phyloP scores from a whole-genome alignment of 2,113 vertebrate genomes.

The Mastomys coucha region DNA sequence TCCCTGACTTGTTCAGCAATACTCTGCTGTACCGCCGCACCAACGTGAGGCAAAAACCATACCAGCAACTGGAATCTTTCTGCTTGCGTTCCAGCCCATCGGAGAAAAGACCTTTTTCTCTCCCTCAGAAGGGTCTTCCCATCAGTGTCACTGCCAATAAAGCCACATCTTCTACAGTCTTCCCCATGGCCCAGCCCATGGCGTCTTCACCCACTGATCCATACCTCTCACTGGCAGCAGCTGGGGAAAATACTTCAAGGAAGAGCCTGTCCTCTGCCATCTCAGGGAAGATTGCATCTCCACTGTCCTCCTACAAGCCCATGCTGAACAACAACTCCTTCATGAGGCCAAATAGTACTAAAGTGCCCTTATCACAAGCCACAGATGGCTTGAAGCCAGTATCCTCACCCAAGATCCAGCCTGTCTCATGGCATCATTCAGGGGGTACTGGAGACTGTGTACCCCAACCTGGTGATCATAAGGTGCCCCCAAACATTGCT shows the following conservation, averaged over 20 bases:
- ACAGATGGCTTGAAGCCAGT: conserved; percentile 80
- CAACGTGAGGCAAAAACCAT: conserved; percentile 71
- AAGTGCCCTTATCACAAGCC: conserved; percentile 91
- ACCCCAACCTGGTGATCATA: conserved; percentile 6
- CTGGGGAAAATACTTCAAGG: conserved; percentile 73
- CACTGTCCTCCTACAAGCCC: conserved; percentile 82
- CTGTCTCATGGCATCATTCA: conserved; percentile 54
- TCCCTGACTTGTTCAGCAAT: conserved; percentile 68
- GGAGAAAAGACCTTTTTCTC: conserved; percentile 79
- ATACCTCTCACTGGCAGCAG: conserved; percentile 72
- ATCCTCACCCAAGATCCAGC: conserved; percentile 49
- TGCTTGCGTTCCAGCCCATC: conserved; percentile 77
- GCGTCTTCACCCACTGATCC: conserved; percentile 86
- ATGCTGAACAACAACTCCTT: conserved; percentile 82
- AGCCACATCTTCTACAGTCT: conserved; percentile 54
- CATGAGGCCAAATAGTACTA: conserved; percentile 81
- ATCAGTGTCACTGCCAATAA: conserved; percentile 69
- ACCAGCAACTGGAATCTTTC: conserved; percentile 79
- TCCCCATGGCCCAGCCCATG: conserved; percentile 81
- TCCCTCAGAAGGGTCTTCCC: conserved; percentile 67
- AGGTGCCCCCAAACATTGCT: conserved; percentile 58
- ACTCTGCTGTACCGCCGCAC: conserved; percentile 75
- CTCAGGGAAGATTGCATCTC: conserved; percentile 82
- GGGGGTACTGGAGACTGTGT: conserved; percentile 66
- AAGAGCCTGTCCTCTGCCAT: conserved; percentile 73